These are phyloP conservation scores for Cryptomyrus ogoouensis DNA, from an alignment of 2,113 vertebrate genomes.

Conservation along the genomic window DNA sequence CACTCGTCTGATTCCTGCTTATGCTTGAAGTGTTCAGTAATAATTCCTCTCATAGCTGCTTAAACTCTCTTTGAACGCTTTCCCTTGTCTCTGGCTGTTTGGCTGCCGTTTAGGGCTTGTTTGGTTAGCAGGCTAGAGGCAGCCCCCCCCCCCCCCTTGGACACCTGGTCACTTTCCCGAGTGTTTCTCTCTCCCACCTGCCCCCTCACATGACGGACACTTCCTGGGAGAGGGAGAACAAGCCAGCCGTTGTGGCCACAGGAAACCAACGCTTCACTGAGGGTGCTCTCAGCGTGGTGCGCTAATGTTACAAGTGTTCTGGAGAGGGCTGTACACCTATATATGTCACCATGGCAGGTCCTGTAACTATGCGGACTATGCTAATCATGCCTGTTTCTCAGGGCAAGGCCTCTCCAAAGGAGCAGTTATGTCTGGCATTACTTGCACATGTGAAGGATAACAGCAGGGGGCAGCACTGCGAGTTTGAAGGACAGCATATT, in stretches of 20 bases:
- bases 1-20: constrained; percentile 53
- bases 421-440: background rate
- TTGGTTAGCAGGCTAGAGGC: background rate
- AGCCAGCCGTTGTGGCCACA: background rate
- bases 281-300: background rate
- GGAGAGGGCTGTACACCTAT: background rate
- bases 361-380: background rate
- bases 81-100: constrained; percentile 45
- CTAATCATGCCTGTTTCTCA: background rate
- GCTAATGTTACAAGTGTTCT: background rate
- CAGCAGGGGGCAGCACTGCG: background rate
- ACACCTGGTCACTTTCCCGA: background rate
- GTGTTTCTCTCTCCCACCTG: constrained; percentile 24
- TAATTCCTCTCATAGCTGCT: constrained; percentile 52
- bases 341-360: background rate
- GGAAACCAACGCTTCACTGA: background rate
- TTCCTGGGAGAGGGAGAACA: background rate
- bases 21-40: constrained; percentile 67
- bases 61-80: constrained; percentile 39
- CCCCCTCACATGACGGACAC: constrained; percentile 34
- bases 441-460: background rate
- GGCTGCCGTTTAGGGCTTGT: constrained; percentile 36
- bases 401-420: background rate
- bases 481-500: background rate
- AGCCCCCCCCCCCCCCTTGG: background rate